phyloP scores from a whole-genome alignment of 2,797 vertebrate species.

The Trachurus trachurus region DNA sequence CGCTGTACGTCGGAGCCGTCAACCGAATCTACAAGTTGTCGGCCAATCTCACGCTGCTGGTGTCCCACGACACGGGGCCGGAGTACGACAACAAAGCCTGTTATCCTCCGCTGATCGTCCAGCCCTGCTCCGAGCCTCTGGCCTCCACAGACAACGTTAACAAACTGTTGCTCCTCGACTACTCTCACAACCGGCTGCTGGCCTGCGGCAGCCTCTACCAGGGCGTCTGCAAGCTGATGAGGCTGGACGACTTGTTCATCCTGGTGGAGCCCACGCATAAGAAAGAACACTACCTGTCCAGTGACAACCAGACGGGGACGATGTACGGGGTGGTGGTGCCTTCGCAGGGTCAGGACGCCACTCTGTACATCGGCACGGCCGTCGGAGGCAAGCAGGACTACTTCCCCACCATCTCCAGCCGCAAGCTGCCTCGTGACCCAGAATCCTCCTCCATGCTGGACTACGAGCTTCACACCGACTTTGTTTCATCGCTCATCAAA shows the following conservation, averaged over 20 bases:
- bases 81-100: conserved; percentile 99
- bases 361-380: conserved; percentile 95
- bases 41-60: conserved; percentile 94
- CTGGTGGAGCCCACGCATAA: conserved; percentile 97
- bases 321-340: conserved; percentile 98
- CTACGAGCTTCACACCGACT: conserved; percentile 98
- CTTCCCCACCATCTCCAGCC: conserved; percentile 97
- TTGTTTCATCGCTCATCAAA: conserved; percentile 98
- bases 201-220: conserved; percentile 99
- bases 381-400: conserved; percentile 99
- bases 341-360: conserved; percentile 91
- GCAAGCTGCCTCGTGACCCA: conserved; percentile 95
- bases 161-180: conserved; percentile 97
- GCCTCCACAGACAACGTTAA: conserved; percentile 98
- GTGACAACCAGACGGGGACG: conserved; percentile 95
- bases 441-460: conserved; percentile 98
- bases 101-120: conserved; percentile 97
- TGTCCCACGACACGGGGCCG: conserved; percentile 96
- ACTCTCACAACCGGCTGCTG: conserved; percentile 95
- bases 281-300: conserved; percentile 98
- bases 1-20: conserved; percentile 94
- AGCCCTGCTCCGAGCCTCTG: conserved; percentile 95
- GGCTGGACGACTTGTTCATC: conserved; percentile 97
- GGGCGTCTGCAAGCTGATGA: conserved; percentile 97
- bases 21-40: conserved; percentile 98